Evolutionary conservation across 1,140 invertebrate species (phyloP).

Genomic region (Zophobas atratus): DNA sequence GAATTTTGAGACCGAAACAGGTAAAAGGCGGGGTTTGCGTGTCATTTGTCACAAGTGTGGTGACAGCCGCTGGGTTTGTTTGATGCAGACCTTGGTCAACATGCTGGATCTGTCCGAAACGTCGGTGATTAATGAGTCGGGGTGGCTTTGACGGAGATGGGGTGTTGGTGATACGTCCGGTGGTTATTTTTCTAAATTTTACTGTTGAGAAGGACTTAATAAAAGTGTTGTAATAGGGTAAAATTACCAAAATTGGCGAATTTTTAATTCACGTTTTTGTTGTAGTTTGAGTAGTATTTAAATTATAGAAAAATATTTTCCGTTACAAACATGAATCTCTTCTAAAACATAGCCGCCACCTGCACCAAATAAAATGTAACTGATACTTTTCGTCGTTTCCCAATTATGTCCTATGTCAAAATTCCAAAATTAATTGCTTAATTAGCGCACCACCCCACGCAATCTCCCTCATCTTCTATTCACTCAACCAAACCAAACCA

Average conservation of each 20-base stretch:
- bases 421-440: not conserved
- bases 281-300: too few species aligned
- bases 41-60: constrained; percentile 21
- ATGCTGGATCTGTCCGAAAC: not conserved
- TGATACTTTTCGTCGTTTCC: not conserved
- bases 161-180: too few species aligned
- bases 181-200: too few species aligned
- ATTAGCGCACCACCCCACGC: not conserved
- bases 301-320: too few species aligned
- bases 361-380: not conserved
- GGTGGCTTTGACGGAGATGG: not conserved
- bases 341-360: too few species aligned
- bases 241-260: too few species aligned
- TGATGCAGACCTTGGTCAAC: not conserved
- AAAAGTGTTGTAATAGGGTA: too few species aligned
- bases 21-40: constrained; percentile 20
- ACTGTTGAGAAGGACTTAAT: too few species aligned
- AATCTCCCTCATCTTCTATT: not conserved
- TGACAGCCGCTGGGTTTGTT: constrained; percentile 24
- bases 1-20: constrained; percentile 2
- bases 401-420: not conserved
- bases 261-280: too few species aligned
- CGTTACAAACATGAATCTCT: too few species aligned
- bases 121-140: not conserved
- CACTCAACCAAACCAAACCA: too few species aligned